Evolutionary conservation across 2,888 invertebrate species (phyloP).

Genomic region (Hedychridium roseum): DNA sequence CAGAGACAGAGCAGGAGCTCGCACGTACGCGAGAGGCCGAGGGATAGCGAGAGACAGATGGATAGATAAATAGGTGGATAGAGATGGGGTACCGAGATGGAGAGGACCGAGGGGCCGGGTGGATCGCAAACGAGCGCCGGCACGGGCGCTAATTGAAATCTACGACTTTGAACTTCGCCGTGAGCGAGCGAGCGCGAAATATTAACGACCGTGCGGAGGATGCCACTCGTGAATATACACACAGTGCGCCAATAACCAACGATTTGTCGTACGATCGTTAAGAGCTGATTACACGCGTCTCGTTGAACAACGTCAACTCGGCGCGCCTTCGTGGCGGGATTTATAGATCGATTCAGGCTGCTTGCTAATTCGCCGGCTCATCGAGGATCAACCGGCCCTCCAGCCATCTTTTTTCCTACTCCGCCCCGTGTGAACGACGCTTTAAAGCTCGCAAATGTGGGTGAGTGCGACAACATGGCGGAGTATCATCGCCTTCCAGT

Average conservation of each 20-base stretch:
- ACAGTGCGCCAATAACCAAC: slow-evolving; percentile 23
- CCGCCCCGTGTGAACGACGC: slow-evolving; percentile 15
- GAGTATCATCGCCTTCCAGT: slow-evolving; percentile 44
- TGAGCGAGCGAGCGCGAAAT: slow-evolving; percentile 18
- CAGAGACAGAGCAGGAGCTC: neutral
- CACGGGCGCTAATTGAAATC: slow-evolving; percentile 54
- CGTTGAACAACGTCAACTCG: slow-evolving; percentile 15
- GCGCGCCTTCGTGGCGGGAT: slow-evolving; percentile 22
- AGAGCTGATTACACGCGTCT: slow-evolving; percentile 35
- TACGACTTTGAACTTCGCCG: slow-evolving; percentile 53
- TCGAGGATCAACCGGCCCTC: too few species aligned
- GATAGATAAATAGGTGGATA: too few species aligned
- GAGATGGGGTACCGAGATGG: too few species aligned
- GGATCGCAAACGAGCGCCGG: neutral
- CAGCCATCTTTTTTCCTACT: too few species aligned
- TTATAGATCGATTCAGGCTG: slow-evolving; percentile 9
- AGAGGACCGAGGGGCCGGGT: neutral
- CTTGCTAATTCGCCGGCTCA: too few species aligned
- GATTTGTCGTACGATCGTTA: slow-evolving; percentile 37
- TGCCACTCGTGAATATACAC: slow-evolving; percentile 2
- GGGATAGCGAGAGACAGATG: neutral
- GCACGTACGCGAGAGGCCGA: neutral
- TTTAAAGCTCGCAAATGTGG: slow-evolving; percentile 34
- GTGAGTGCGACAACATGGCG: slow-evolving; percentile 52
- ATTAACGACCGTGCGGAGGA: slow-evolving; percentile 22